Percentiles rank a stretch among this genome's conserved stretches.
Evolutionary conservation across 2,797 vertebrate species (phyloP).

Genomic region (Pyrocephalus nanus): DNA sequence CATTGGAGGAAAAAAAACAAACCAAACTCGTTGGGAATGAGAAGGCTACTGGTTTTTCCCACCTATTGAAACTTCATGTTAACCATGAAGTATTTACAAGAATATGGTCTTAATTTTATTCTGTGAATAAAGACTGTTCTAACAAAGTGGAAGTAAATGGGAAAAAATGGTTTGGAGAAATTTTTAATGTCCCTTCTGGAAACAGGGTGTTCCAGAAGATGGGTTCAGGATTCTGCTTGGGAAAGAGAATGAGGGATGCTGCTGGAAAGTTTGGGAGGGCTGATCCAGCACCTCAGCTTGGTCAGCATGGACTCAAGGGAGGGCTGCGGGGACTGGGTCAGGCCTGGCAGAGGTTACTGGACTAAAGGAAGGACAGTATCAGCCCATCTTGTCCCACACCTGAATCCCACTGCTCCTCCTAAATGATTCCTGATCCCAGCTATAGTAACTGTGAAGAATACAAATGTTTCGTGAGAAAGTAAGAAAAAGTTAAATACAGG

Average conservation of each 20-base stretch:
- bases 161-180: neutral
- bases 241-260: neutral
- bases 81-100: neutral
- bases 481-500: neutral
- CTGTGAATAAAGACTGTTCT: neutral
- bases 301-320: accelerated
- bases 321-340: accelerated
- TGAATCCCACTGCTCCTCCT: neutral
- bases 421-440: neutral
- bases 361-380: neutral
- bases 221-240: neutral
- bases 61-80: neutral
- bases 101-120: neutral
- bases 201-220: neutral
- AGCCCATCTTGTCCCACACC: neutral
- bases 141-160: neutral
- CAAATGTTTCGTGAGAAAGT: neutral
- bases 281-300: neutral
- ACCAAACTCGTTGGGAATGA: neutral
- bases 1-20: accelerated
- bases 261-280: neutral
- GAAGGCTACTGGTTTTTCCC: neutral
- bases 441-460: neutral
- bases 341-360: neutral
- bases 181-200: neutral